A percentile compares a stretch with the other conserved stretches of the same genome.
phyloP scores from a whole-genome alignment of 2,888 invertebrate genomes.

The Coleophora deauratella region DNA sequence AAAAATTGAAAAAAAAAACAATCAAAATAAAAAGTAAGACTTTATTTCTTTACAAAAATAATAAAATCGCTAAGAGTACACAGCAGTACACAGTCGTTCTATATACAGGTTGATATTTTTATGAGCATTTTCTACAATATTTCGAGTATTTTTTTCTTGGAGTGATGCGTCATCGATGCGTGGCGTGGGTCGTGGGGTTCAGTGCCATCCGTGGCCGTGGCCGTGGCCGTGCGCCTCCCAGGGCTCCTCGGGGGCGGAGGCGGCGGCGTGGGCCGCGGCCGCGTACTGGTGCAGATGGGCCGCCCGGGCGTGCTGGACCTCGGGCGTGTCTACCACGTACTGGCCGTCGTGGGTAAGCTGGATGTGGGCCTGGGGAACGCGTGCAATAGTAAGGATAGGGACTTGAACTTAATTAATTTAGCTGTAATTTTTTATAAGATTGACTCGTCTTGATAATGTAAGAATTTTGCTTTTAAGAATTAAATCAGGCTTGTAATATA shows the following conservation, averaged over 20 bases:
- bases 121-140: conserved; percentile 38
- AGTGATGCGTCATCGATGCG: conserved; percentile 21
- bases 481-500: too few species aligned
- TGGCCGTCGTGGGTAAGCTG: conserved; percentile 68
- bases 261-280: conserved; percentile 61
- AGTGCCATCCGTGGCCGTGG: conserved; percentile 58
- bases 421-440: too few species aligned
- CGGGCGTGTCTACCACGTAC: conserved; percentile 67
- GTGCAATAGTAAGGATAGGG: neutral
- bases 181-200: conserved; percentile 48
- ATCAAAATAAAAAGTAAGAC: conserved; percentile 40
- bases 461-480: too few species aligned
- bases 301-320: conserved; percentile 65
- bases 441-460: too few species aligned
- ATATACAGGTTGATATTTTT: conserved; percentile 48
- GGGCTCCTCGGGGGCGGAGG: conserved; percentile 59
- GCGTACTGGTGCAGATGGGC: conserved; percentile 60
- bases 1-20: conserved; percentile 25
- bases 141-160: too few species aligned
- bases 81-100: conserved; percentile 58
- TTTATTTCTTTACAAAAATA: conserved; percentile 59
- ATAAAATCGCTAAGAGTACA: conserved; percentile 55
- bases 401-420: too few species aligned
- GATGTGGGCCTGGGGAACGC: conserved; percentile 49
- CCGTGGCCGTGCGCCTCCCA: conserved; percentile 43